Evolutionary conservation across 1,140 invertebrate genomes (phyloP).

Genomic region (Brachionus sp.): DNA sequence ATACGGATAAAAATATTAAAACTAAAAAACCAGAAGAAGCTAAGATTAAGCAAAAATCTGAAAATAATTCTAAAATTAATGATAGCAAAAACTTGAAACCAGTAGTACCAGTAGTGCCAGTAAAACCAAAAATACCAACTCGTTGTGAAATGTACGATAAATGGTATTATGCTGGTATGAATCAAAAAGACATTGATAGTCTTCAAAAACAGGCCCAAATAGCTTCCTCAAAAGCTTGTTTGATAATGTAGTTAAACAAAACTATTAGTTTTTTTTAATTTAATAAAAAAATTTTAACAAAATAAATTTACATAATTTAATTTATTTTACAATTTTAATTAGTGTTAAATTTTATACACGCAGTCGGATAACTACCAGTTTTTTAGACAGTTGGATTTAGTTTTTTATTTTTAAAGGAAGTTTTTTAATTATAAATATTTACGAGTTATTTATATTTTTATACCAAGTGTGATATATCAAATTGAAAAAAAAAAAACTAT

Average conservation of each 20-base stretch:
- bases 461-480: too few species aligned
- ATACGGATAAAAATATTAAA: background rate
- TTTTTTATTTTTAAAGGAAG: too few species aligned
- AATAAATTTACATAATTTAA: too few species aligned
- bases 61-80: background rate
- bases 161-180: slow-evolving; percentile 28
- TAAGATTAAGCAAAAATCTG: background rate
- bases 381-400: too few species aligned
- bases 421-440: too few species aligned
- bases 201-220: background rate
- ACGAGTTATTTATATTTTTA: too few species aligned
- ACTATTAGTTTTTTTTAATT: background rate
- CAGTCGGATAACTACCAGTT: too few species aligned
- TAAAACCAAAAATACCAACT: background rate
- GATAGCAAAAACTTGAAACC: background rate
- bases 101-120: background rate
- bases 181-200: slow-evolving; percentile 19
- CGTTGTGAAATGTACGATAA: slow-evolving; percentile 9
- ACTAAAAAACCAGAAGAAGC: background rate
- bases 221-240: background rate
- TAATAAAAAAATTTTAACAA: background rate
- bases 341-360: too few species aligned
- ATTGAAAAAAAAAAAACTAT: too few species aligned
- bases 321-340: too few species aligned
- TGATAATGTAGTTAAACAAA: background rate